Evolutionary conservation across 2,888 invertebrate genomes (phyloP).

Genomic region (Tenthredo amoena): DNA sequence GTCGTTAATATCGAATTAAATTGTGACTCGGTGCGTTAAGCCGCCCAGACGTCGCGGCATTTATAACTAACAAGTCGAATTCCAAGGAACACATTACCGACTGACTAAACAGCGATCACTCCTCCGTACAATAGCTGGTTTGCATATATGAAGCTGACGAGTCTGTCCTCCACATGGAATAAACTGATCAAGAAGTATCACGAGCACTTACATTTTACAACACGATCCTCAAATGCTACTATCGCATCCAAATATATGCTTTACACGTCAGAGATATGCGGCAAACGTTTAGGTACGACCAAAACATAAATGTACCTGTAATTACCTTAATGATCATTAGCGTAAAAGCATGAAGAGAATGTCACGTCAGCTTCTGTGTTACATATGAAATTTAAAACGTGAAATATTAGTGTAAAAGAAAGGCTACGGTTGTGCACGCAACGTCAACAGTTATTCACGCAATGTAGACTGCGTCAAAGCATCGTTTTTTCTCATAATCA

Average conservation of each 20-base stretch:
- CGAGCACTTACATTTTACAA: not conserved
- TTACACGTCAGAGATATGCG: not conserved
- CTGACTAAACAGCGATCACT: constrained; percentile 20
- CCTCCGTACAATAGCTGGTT: not conserved
- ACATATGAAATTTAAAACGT: constrained; percentile 7
- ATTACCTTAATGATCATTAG: constrained; percentile 17
- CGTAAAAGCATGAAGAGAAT: constrained; percentile 20
- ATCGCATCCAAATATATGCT: not conserved
- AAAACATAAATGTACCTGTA: constrained; percentile 11
- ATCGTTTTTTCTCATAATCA: not conserved
- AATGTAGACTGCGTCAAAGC: not conserved
- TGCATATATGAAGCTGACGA: not conserved
- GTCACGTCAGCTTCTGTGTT: not conserved
- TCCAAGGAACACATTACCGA: constrained; percentile 30
- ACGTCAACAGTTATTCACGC: constrained; percentile 5
- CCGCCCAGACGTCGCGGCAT: constrained; percentile 45
- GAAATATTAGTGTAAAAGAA: not conserved
- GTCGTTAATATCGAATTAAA: constrained; percentile 48
- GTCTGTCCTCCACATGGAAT: not conserved
- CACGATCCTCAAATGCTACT: not conserved
- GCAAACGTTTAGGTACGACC: not conserved
- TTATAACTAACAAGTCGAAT: constrained; percentile 13
- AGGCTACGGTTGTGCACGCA: constrained; percentile 3
- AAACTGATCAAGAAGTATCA: not conserved
- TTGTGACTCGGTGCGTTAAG: constrained; percentile 44